A percentile compares a stretch with the other conserved stretches of the same genome.
These are phyloP conservation scores for Enteromius thamalakanensis DNA, from an alignment of 2,797 vertebrate genomes.

Conservation along the genomic window DNA sequence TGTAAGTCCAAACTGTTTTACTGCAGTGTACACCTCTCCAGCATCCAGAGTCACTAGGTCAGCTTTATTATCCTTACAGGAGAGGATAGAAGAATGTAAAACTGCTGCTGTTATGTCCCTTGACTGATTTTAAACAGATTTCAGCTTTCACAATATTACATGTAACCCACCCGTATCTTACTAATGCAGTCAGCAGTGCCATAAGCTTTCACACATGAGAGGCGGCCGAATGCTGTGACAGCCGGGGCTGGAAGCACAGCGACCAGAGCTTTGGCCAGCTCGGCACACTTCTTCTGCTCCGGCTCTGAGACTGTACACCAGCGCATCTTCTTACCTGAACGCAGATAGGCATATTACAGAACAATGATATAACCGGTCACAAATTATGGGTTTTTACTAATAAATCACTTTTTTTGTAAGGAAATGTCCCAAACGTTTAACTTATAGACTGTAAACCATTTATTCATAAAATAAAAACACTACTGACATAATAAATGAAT, in stretches of 20 bases:
- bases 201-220: constrained; percentile 86
- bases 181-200: constrained; percentile 85
- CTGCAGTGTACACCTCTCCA: constrained; percentile 88
- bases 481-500: not conserved
- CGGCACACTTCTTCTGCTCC: constrained; percentile 90
- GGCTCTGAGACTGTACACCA: constrained; percentile 90
- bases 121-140: not conserved
- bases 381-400: not conserved
- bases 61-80: constrained; percentile 84
- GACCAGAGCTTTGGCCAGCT: constrained; percentile 82
- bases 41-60: constrained; percentile 87
- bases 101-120: not conserved
- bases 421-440: not conserved
- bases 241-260: constrained; percentile 72
- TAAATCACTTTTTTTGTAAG: not conserved
- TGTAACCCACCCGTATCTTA: constrained; percentile 82
- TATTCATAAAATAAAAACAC: not conserved
- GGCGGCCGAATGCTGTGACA: constrained; percentile 73
- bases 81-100: constrained; percentile 12
- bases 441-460: no score
- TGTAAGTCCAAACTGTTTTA: constrained; percentile 84
- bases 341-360: not conserved
- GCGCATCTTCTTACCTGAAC: constrained; percentile 87
- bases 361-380: not conserved
- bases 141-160: not conserved